Base-by-base conservation (phyloP, 2,113 vertebrate genomes). In the Romanogobio albipinnatus region DNA sequence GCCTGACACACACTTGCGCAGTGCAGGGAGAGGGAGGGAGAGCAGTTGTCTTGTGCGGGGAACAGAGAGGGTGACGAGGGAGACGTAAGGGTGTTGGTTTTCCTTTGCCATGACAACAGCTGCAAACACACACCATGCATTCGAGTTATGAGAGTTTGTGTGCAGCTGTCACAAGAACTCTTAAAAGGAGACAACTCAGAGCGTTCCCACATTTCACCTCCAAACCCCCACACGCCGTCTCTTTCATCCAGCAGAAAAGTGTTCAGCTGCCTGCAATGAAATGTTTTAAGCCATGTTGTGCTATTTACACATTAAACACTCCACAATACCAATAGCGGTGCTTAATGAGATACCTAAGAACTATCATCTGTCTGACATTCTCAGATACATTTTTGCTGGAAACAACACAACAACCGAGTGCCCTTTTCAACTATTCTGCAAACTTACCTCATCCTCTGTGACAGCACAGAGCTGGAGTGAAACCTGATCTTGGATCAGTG, bases 71-170 rank as follows among this genome's bases (percentile, higher is more conserved):
- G 79, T 77, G 84, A 86, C 43, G 84, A 70, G 53, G 51, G 76
- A 78, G 76, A 39, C 33, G 33, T 49, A 56, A 76, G 68, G 93
- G 91, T 93, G 90, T 94, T 90, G 5, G 82, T 85, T 95, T 93
- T 92, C 91, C 53, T 87, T 88, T 33, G 2, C 89, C 85, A 83
- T 87, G 86, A 91, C 90, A 94, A 93, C 92, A 93, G 92, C 93
- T 92, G 92, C 90, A 89, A 84, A 90, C 88, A 92, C 90, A 86
- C 53, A 85, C 83, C 77, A 56, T 26, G 14, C 26, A 51, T 58
- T 84, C 59, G 81, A 80, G 82, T 80, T 58, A 26, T 71, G 76
- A 78, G 83, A 36, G 39, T 85, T 77, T 84, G 76, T 11, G 8
- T 73, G 90, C 93, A 93, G 93, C 93, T 94, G 93, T 92, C 80